Conservation (phyloP, 1,140 invertebrate species). For the Trachymyrmex cornetzi region DNA sequence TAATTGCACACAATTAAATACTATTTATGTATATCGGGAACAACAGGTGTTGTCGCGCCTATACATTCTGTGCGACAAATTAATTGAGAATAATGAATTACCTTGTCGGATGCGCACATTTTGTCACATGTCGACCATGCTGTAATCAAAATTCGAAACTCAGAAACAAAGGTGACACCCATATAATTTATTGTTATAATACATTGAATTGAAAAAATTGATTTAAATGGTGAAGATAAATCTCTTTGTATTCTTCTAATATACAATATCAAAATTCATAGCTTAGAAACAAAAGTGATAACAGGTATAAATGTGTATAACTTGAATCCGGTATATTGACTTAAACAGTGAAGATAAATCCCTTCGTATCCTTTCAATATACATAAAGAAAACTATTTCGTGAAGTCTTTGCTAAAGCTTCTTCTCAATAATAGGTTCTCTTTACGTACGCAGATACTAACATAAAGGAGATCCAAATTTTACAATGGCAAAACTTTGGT, state of each 20-base stretch:
- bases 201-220: background rate
- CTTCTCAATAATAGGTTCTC: slow-evolving; percentile 1
- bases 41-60: slow-evolving; percentile 60
- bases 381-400: slow-evolving; percentile 15
- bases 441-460: background rate
- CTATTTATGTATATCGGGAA: slow-evolving; percentile 27
- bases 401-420: background rate
- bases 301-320: background rate
- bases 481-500: slow-evolving; percentile 69
- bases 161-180: background rate
- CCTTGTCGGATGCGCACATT: slow-evolving; percentile 19
- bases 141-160: slow-evolving; percentile 19
- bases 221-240: slow-evolving; percentile 16
- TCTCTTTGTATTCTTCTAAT: background rate
- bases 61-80: slow-evolving; percentile 41
- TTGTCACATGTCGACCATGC: slow-evolving; percentile 7
- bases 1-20: slow-evolving; percentile 60
- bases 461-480: slow-evolving; percentile 35
- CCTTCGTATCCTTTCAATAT: background rate
- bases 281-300: background rate
- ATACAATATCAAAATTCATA: slow-evolving; percentile 22
- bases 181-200: background rate
- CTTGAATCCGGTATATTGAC: background rate
- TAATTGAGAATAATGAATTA: slow-evolving; percentile 62
- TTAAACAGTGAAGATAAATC: slow-evolving; percentile 22